phyloP scores from a whole-genome alignment of 2,113 vertebrate genomes.

The Nyctereutes procyonoides region DNA sequence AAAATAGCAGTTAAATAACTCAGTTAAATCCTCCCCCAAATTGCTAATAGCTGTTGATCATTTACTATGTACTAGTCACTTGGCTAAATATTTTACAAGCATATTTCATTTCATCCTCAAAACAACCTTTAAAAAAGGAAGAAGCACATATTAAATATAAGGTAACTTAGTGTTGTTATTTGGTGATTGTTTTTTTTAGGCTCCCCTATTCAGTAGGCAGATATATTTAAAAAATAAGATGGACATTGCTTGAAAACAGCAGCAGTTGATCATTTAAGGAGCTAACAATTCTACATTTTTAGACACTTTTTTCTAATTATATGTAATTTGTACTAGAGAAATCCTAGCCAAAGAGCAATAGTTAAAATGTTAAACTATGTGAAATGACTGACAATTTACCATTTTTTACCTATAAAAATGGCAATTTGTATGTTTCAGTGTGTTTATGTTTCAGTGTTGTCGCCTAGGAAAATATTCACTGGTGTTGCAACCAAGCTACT shows the following conservation, averaged over 20 bases:
- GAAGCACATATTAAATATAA: slow-evolving; percentile 8
- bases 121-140: neutral
- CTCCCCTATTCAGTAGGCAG: neutral
- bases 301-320: slow-evolving; percentile 40
- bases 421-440: neutral
- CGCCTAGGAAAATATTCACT: neutral
- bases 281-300: slow-evolving; percentile 25
- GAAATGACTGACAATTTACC: neutral
- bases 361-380: slow-evolving; percentile 39
- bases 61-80: neutral
- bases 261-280: slow-evolving; percentile 11
- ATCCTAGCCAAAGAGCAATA: neutral
- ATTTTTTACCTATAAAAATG: slow-evolving; percentile 28
- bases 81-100: neutral
- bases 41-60: neutral
- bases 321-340: slow-evolving; percentile 48
- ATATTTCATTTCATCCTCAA: neutral
- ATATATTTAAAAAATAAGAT: neutral
- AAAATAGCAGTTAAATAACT: slow-evolving; percentile 5
- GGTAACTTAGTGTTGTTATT: neutral
- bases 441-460: neutral
- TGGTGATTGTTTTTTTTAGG: neutral
- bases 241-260: neutral
- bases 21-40: neutral
- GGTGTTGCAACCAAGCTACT: neutral